Conservation (phyloP, 2,113 vertebrate species). For the Pelobates fuscus region DNA sequence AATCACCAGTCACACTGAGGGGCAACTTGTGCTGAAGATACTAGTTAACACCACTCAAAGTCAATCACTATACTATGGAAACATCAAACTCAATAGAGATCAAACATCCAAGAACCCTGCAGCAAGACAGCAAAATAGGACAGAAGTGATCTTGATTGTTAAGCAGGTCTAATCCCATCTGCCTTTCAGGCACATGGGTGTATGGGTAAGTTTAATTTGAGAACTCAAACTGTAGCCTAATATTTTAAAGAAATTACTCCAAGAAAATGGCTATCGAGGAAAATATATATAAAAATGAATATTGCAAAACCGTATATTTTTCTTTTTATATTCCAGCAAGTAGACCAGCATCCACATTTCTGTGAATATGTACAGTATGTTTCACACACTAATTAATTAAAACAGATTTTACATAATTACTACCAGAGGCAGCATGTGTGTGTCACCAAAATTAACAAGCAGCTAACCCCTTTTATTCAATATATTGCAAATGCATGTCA, state of each 20-base stretch:
- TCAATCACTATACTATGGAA: slow-evolving; percentile 46
- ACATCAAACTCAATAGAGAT: slow-evolving; percentile 50
- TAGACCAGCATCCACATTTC: too few species aligned
- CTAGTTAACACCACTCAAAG: slow-evolving; percentile 52
- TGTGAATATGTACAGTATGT: too few species aligned
- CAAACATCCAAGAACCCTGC: slow-evolving; percentile 44
- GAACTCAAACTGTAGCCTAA: slow-evolving; percentile 11
- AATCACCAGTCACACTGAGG: slow-evolving; percentile 47
- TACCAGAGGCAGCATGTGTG: too few species aligned
- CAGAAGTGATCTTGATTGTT: slow-evolving; percentile 39
- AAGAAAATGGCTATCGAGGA: too few species aligned
- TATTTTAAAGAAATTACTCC: slow-evolving; percentile 12
- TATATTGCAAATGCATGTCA: too few species aligned
- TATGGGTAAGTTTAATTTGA: slow-evolving; percentile 15
- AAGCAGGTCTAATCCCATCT: slow-evolving; percentile 34
- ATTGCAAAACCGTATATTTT: too few species aligned
- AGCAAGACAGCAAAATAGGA: slow-evolving; percentile 43
- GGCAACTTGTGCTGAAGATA: slow-evolving; percentile 39
- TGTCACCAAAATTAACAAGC: too few species aligned
- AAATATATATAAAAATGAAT: slow-evolving; percentile 8
- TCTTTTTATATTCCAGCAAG: too few species aligned
- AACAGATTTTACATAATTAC: too few species aligned
- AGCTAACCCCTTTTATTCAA: too few species aligned
- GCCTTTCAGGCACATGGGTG: slow-evolving; percentile 22
- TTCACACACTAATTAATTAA: too few species aligned